A percentile compares a stretch with the other conserved stretches of the same genome.
These are phyloP conservation scores for Cyphomyrus discorhynchus DNA, from an alignment of 2,113 vertebrate species.

Conservation along the genomic window DNA sequence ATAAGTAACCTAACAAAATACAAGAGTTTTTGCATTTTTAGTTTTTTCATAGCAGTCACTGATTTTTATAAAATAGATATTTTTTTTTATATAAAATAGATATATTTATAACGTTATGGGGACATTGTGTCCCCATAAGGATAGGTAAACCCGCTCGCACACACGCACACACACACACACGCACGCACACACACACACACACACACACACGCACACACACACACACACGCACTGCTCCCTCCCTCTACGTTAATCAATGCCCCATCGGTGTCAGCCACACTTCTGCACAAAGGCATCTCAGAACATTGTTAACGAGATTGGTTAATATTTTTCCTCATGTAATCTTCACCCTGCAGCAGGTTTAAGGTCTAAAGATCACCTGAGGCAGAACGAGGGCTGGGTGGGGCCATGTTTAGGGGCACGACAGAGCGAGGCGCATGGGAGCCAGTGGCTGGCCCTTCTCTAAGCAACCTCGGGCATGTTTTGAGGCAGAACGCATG, in stretches of 20 bases:
- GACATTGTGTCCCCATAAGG: too few species aligned
- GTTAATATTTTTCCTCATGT: background rate
- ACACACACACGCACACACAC: background rate
- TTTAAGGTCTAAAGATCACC: background rate
- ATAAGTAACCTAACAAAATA: too few species aligned
- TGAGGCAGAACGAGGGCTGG: background rate
- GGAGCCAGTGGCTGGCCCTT: background rate
- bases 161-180: background rate
- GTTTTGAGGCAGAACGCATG: background rate
- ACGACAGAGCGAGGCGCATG: background rate
- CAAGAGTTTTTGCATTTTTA: too few species aligned
- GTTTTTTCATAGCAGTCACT: too few species aligned
- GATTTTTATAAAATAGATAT: too few species aligned
- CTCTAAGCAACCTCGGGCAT: background rate
- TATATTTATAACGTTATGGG: too few species aligned
- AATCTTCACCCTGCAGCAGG: background rate
- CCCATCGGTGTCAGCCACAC: background rate
- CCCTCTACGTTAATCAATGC: background rate
- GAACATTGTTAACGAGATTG: background rate
- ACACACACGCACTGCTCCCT: background rate
- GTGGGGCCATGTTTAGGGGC: background rate
- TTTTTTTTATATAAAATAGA: too few species aligned
- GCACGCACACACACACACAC: background rate
- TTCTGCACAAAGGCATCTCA: background rate
- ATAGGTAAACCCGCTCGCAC: too few species aligned